Conservation (phyloP, 2,888 invertebrate genomes). For the Phlogophora meticulosa region DNA sequence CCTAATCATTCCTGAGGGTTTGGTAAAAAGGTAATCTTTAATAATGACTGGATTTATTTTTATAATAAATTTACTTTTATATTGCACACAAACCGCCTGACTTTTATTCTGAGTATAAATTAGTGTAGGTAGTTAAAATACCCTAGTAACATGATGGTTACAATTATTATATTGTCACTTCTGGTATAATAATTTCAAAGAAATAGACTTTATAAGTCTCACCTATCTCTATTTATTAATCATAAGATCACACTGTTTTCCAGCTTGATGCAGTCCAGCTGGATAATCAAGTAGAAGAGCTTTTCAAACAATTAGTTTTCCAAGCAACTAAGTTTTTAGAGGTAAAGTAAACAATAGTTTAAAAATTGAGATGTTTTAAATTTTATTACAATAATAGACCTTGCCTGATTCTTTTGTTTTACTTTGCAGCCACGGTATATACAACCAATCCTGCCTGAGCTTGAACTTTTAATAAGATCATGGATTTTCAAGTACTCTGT, state of each 20-base stretch:
- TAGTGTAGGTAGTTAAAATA: too few relatives aligned
- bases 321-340: slow-evolving; percentile 93
- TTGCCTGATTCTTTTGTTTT: background rate
- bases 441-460: slow-evolving; percentile 92
- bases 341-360: slow-evolving; percentile 80
- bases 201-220: background rate
- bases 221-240: background rate
- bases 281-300: slow-evolving; percentile 94
- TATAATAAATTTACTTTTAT: too few relatives aligned
- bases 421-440: slow-evolving; percentile 92
- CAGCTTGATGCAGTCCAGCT: slow-evolving; percentile 95
- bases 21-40: too few relatives aligned
- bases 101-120: too few relatives aligned
- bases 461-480: slow-evolving; percentile 93
- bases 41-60: too few relatives aligned
- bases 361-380: too few relatives aligned
- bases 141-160: too few relatives aligned
- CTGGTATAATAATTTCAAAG: too few relatives aligned
- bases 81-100: too few relatives aligned
- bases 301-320: slow-evolving; percentile 93
- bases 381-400: background rate
- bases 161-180: too few relatives aligned
- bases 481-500: slow-evolving; percentile 94
- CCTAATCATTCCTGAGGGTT: too few relatives aligned
- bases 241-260: slow-evolving; percentile 1